Evolutionary conservation across 2,888 invertebrate species (phyloP).

Genomic region (Mystacides longicornis): DNA sequence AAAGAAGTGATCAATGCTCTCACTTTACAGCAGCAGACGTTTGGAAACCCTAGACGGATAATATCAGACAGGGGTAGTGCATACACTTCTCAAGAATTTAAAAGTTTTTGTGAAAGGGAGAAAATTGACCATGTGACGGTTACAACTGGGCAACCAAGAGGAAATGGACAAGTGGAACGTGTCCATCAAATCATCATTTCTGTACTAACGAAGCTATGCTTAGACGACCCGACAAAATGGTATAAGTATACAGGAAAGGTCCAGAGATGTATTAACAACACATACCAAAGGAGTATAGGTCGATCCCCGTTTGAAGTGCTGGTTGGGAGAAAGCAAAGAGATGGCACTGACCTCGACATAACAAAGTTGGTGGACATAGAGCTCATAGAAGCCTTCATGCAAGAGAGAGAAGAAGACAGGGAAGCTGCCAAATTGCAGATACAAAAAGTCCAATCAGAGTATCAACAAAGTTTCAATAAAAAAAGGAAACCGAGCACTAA

Average conservation of each 20-base stretch:
- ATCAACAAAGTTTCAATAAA: slow-evolving; percentile 20
- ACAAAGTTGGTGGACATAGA: slow-evolving; percentile 12
- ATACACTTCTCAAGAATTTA: slow-evolving; percentile 31
- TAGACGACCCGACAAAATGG: slow-evolving; percentile 30
- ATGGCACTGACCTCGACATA: slow-evolving; percentile 23
- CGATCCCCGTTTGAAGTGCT: slow-evolving; percentile 27
- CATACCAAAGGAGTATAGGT: slow-evolving; percentile 27
- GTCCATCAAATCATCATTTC: not conserved
- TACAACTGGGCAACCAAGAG: slow-evolving; percentile 14
- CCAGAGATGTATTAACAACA: slow-evolving; percentile 29
- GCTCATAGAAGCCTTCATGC: slow-evolving; percentile 12
- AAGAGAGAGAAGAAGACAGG: slow-evolving; percentile 14
- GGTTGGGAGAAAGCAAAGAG: slow-evolving; percentile 27
- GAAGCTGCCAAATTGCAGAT: slow-evolving; percentile 18
- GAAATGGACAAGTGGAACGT: not conserved
- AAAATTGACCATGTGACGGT: slow-evolving; percentile 30
- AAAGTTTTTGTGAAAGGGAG: slow-evolving; percentile 31
- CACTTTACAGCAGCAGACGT: slow-evolving; percentile 29
- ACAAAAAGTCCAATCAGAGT: slow-evolving; percentile 21
- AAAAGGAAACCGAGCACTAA: slow-evolving; percentile 13
- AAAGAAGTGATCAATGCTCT: slow-evolving; percentile 31
- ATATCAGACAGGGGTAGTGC: slow-evolving; percentile 33
- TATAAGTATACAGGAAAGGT: slow-evolving; percentile 27
- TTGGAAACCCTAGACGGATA: slow-evolving; percentile 33
- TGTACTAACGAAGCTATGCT: slow-evolving; percentile 29